phyloP scores from a whole-genome alignment of 2,113 vertebrate genomes.

The Chaetorhynchus papuensis region DNA sequence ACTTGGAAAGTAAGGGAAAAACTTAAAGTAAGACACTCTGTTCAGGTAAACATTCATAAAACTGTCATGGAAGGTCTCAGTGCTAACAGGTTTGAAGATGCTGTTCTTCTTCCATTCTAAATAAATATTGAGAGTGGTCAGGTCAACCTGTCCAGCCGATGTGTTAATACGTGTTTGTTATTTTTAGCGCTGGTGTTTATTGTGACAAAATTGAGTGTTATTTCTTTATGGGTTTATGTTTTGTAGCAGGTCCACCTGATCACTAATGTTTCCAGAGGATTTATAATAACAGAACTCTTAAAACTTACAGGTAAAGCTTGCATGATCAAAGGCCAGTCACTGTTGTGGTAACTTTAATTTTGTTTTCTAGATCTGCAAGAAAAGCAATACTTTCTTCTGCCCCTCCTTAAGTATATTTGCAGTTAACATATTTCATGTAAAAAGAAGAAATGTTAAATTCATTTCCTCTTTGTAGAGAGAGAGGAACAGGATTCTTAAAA shows the following conservation, averaged over 20 bases:
- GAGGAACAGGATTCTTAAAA: conserved; percentile 47
- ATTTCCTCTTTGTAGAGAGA: conserved; percentile 35
- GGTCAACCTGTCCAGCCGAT: not conserved
- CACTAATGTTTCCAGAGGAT: not conserved
- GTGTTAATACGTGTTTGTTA: not conserved
- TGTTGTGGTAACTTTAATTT: not conserved
- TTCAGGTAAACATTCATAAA: not conserved
- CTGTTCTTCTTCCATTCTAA: not conserved
- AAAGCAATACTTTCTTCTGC: not conserved
- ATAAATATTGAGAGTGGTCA: not conserved
- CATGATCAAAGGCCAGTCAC: not conserved
- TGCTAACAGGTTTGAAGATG: not conserved
- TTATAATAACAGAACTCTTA: not conserved
- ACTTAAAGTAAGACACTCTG: not conserved
- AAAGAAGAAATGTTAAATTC: conserved; percentile 49
- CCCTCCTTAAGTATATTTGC: not conserved
- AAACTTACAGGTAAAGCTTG: not conserved
- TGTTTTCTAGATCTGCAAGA: not conserved
- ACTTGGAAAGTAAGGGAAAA: not conserved
- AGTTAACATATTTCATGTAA: not conserved
- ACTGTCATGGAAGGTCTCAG: not conserved
- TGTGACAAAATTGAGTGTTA: not conserved
- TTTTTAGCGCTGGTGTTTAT: not conserved
- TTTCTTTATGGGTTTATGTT: not conserved
- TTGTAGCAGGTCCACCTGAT: not conserved